Percentiles rank a stretch among this genome's conserved stretches.
Conservation (phyloP, 2,113 vertebrate species). For the Ammodytes dubius region DNA sequence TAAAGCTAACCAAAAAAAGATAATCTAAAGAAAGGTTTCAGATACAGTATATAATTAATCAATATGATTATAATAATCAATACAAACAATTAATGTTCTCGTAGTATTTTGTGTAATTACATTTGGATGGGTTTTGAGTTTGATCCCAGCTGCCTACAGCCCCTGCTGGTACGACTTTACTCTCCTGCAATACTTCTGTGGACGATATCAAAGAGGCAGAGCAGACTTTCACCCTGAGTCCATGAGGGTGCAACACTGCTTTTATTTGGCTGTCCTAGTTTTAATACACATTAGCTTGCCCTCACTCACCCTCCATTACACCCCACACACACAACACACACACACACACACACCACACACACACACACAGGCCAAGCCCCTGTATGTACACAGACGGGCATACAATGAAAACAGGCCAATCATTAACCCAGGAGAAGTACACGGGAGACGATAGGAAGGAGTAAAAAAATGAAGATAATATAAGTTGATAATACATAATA, state of each 20-base stretch:
- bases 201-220: slow-evolving; percentile 20
- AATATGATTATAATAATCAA: too few relatives aligned
- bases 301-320: not conserved
- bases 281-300: slow-evolving; percentile 19
- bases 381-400: slow-evolving; percentile 5
- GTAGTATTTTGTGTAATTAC: not conserved
- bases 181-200: slow-evolving; percentile 1
- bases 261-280: slow-evolving; percentile 43
- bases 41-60: not conserved
- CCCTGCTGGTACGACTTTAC: not conserved
- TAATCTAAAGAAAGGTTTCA: not conserved
- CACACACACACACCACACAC: not conserved
- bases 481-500: not conserved
- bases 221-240: slow-evolving; percentile 42
- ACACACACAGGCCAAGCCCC: slow-evolving; percentile 1
- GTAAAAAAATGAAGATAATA: slow-evolving; percentile 4
- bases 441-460: not conserved
- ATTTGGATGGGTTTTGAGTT: not conserved
- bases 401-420: slow-evolving; percentile 24
- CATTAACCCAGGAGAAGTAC: slow-evolving; percentile 42
- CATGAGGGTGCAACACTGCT: slow-evolving; percentile 33
- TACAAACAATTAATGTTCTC: not conserved
- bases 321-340: not conserved
- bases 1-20: not conserved
- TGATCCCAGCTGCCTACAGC: not conserved